A percentile compares a stretch with the other conserved stretches of the same genome.
These are phyloP conservation scores for Coenobita brevimanus DNA, from an alignment of 1,140 invertebrate species.

Conservation along the genomic window DNA sequence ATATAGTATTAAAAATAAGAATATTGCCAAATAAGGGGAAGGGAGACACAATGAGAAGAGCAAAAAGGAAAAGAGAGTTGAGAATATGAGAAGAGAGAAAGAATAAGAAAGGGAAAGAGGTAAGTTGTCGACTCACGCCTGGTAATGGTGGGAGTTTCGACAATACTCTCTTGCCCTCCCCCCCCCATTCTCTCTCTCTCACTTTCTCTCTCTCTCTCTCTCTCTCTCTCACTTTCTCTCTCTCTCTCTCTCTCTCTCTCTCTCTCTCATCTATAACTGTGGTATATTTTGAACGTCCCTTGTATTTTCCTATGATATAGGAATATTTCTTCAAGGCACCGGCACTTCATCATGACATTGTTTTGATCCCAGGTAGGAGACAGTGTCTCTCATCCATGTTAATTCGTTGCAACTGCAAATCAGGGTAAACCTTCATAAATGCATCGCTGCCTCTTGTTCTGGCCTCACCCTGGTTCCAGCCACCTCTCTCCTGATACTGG, in stretches of 20 bases:
- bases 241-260: background rate
- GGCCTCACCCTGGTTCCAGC: too few species aligned
- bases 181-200: background rate
- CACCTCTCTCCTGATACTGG: too few species aligned
- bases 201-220: background rate
- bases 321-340: too few species aligned
- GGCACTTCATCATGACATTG: too few species aligned
- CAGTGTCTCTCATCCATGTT: too few species aligned
- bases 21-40: background rate
- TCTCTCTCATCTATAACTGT: background rate
- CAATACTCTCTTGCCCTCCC: background rate
- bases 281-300: too few species aligned
- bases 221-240: background rate
- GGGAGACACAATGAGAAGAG: background rate
- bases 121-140: slow-evolving; percentile 29
- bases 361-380: too few species aligned
- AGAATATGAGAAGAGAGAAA: background rate
- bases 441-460: too few species aligned
- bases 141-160: background rate
- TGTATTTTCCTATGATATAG: too few species aligned
- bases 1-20: background rate
- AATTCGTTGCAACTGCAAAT: too few species aligned
- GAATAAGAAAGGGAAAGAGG: background rate
- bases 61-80: background rate
- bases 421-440: too few species aligned